Evolutionary conservation across 2,888 invertebrate species (phyloP).

Genomic region (Clanis bilineata): DNA sequence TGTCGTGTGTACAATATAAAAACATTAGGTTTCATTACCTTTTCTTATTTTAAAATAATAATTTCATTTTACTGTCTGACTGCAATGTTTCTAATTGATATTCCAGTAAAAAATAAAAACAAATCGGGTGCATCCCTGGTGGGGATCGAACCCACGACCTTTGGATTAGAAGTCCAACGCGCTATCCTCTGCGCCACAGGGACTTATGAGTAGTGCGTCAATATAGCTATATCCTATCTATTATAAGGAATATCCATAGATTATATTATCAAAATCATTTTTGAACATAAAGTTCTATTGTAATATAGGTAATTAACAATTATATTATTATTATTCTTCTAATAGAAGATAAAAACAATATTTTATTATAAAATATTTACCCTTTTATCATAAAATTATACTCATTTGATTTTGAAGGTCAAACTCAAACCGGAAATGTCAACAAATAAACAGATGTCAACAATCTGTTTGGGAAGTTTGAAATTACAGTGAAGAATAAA

Average conservation of each 20-base stretch:
- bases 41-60: too few relatives aligned
- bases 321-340: not conserved
- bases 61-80: too few relatives aligned
- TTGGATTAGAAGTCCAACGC: conserved; percentile 95
- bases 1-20: too few relatives aligned
- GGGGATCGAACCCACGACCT: conserved; percentile 94
- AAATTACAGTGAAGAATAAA: conserved; percentile 57
- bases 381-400: not conserved
- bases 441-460: conserved; percentile 58
- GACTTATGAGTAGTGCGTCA: conserved; percentile 60
- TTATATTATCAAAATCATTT: too few relatives aligned
- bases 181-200: conserved; percentile 94
- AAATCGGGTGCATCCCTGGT: conserved; percentile 85
- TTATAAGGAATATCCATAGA: too few relatives aligned
- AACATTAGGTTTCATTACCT: too few relatives aligned
- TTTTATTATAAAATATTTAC: not conserved
- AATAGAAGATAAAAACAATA: not conserved
- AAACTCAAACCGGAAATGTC: conserved; percentile 51
- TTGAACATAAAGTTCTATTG: not conserved
- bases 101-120: conserved; percentile 18
- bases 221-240: conserved; percentile 41
- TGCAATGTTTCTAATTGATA: too few relatives aligned
- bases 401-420: not conserved
- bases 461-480: conserved; percentile 63
- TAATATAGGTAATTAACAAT: not conserved